phyloP scores from a whole-genome alignment of 1,140 invertebrate genomes.

The Heliconius hermathena region DNA sequence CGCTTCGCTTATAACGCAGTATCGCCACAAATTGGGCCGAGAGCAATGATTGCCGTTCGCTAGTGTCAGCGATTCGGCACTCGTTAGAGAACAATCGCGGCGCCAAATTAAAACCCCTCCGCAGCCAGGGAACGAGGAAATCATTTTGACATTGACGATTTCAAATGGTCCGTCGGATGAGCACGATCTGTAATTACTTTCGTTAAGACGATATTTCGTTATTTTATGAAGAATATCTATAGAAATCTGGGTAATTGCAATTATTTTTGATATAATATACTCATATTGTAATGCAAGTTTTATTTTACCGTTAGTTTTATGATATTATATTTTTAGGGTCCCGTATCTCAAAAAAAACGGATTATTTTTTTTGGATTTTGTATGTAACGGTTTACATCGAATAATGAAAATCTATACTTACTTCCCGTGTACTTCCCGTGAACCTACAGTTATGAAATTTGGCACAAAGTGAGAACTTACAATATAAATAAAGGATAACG shows the following conservation, averaged over 20 bases:
- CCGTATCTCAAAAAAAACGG: too few species aligned
- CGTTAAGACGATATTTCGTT: conserved; percentile 12
- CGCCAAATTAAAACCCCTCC: conserved; percentile 68
- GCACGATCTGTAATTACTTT: conserved; percentile 16
- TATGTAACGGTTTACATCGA: too few species aligned
- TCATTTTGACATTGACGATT: conserved; percentile 39
- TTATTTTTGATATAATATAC: neutral
- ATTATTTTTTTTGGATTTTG: too few species aligned
- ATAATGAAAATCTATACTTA: too few species aligned
- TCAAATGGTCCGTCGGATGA: conserved; percentile 22
- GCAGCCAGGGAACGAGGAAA: conserved; percentile 34
- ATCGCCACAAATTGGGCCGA: conserved; percentile 39
- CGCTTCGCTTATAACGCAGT: conserved; percentile 50
- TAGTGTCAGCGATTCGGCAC: conserved; percentile 76
- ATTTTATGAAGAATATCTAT: neutral
- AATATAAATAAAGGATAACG: too few species aligned
- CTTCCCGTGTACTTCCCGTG: too few species aligned
- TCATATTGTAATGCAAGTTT: too few species aligned
- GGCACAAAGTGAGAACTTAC: too few species aligned
- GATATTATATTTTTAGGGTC: too few species aligned
- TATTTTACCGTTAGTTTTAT: too few species aligned
- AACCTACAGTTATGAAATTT: too few species aligned
- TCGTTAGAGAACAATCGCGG: conserved; percentile 71
- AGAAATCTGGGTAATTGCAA: neutral
- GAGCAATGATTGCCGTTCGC: conserved; percentile 67